Evolutionary conservation across 2,797 vertebrate genomes (phyloP).

Genomic region (Ibycter americanus): DNA sequence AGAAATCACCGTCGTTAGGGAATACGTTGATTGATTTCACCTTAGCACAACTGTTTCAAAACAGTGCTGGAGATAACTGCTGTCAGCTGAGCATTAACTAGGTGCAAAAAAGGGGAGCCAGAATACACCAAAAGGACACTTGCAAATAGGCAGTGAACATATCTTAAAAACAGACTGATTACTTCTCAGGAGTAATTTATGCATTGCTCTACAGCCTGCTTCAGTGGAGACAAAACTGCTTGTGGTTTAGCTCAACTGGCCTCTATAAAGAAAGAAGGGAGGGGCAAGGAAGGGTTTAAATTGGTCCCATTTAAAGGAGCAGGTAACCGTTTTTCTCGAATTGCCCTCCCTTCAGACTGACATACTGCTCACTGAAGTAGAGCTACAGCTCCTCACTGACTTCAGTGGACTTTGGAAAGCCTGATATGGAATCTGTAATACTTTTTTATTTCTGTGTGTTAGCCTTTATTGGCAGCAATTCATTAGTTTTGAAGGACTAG

Average conservation of each 20-base stretch:
- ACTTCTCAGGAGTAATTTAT: not conserved
- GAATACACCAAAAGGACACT: not conserved
- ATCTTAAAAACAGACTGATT: not conserved
- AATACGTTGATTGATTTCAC: not conserved
- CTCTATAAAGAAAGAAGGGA: not conserved
- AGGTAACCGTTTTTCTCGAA: not conserved
- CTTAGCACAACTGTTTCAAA: not conserved
- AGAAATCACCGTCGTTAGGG: not conserved
- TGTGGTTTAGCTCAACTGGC: fast-evolving
- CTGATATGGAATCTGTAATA: not conserved
- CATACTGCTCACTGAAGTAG: fast-evolving
- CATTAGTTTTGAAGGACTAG: not conserved
- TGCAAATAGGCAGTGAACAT: not conserved
- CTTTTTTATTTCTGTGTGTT: not conserved
- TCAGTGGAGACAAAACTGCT: not conserved
- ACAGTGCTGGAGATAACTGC: not conserved
- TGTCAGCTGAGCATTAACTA: fast-evolving
- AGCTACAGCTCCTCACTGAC: not conserved
- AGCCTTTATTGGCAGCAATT: not conserved
- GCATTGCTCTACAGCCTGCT: not conserved
- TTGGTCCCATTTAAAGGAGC: not conserved
- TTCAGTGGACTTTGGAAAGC: not conserved
- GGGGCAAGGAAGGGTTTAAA: not conserved
- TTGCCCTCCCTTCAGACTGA: not conserved
- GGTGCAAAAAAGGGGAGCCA: not conserved